Conservation (phyloP, 2,797 vertebrate genomes). For the Poecilia wingei region DNA sequence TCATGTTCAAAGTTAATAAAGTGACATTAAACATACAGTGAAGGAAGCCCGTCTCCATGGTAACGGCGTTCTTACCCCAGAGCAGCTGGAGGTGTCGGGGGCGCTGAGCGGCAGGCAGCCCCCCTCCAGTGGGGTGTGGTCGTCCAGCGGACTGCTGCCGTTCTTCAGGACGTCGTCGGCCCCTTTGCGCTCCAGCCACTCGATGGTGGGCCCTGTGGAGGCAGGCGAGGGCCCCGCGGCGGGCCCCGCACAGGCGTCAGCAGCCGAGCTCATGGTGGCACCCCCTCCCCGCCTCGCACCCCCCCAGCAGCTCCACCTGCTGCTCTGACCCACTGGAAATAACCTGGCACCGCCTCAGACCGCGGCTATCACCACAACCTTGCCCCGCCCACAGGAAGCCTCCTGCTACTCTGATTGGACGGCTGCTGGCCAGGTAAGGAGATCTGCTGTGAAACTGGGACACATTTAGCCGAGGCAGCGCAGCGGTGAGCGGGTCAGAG, state of each 20-base stretch:
- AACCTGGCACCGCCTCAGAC: constrained; percentile 39
- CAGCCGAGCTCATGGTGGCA: constrained; percentile 28
- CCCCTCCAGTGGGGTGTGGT: constrained; percentile 82
- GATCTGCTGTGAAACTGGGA: constrained; percentile 71
- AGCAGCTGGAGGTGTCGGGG: constrained; percentile 84
- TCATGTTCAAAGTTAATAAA: too few relatives aligned
- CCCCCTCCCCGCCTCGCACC: constrained; percentile 24
- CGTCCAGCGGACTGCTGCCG: constrained; percentile 83
- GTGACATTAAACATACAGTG: too few relatives aligned
- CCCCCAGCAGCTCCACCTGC: constrained; percentile 29
- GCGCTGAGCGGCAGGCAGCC: constrained; percentile 80
- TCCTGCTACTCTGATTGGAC: constrained; percentile 63
- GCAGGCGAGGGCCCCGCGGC: constrained; percentile 61
- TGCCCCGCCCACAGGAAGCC: constrained; percentile 55
- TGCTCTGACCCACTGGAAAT: constrained; percentile 44
- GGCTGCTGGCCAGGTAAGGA: constrained; percentile 78
- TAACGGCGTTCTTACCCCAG: constrained; percentile 83
- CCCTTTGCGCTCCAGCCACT: constrained; percentile 96
- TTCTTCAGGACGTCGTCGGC: constrained; percentile 94
- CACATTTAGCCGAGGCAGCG: constrained; percentile 7
- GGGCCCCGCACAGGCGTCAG: background rate
- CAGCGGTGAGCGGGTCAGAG: background rate
- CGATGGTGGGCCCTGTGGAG: constrained; percentile 90
- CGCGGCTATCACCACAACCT: constrained; percentile 51
- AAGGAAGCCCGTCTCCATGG: background rate